phyloP scores from a whole-genome alignment of 2,797 vertebrate genomes.

The Myiotriccus ornatus region DNA sequence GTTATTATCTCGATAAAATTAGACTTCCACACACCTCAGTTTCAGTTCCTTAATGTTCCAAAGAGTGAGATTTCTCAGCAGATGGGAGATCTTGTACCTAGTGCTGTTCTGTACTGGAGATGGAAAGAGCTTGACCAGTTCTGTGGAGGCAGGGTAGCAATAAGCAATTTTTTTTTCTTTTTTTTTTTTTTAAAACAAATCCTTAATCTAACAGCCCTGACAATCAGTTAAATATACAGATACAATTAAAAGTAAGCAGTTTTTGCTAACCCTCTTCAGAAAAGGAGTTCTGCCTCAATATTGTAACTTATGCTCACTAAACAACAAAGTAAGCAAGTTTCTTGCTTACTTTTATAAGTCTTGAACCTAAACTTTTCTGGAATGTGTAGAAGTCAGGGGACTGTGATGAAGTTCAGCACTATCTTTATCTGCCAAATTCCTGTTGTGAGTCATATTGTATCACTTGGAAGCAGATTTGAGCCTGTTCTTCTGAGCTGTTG shows the following conservation, averaged over 20 bases:
- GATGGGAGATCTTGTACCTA: not conserved
- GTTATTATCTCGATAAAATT: not conserved
- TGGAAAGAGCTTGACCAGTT: not conserved
- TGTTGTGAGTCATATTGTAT: not conserved
- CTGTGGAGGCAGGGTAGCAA: not conserved
- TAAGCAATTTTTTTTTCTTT: not conserved
- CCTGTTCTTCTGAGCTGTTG: not conserved
- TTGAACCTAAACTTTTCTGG: not conserved
- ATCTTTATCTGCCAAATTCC: not conserved
- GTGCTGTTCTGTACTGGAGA: not conserved
- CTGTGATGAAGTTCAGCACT: not conserved
- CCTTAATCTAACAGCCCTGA: not conserved
- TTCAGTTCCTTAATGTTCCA: not conserved
- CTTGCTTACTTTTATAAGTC: not conserved
- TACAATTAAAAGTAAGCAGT: not conserved
- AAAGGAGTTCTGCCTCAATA: not conserved
- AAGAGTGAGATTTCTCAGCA: not conserved
- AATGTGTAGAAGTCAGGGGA: not conserved
- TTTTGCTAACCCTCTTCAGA: not conserved
- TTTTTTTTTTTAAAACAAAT: too few relatives aligned
- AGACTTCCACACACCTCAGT: rapidly evolving
- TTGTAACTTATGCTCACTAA: not conserved
- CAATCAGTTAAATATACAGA: not conserved
- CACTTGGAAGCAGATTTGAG: not conserved
- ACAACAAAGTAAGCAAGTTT: not conserved